Conservation (phyloP, 2,888 invertebrate genomes). For the Brachynemurus nebulosus region DNA sequence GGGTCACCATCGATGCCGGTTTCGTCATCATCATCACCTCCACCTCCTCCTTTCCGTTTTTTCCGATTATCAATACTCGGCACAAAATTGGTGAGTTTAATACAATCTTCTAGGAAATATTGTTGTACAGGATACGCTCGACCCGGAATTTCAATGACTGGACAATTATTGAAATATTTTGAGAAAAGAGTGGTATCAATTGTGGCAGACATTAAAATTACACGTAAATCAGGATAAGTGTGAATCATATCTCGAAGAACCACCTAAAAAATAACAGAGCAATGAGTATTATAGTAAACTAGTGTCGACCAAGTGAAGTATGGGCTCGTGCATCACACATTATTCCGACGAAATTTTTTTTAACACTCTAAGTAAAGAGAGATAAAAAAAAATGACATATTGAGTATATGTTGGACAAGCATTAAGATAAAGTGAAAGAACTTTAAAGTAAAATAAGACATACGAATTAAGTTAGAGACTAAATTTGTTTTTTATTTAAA, state of each 20-base stretch:
- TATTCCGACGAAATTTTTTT: too few relatives aligned
- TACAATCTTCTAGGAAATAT: slow-evolving; percentile 86
- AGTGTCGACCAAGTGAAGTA: too few relatives aligned
- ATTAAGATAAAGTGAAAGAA: too few relatives aligned
- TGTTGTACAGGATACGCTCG: slow-evolving; percentile 77
- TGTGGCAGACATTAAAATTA: slow-evolving; percentile 97
- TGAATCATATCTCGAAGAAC: slow-evolving; percentile 90
- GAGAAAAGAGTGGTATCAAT: slow-evolving; percentile 89
- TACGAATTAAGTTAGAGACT: too few relatives aligned
- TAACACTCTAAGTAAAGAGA: too few relatives aligned
- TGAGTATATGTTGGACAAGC: too few relatives aligned
- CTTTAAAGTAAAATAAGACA: too few relatives aligned
- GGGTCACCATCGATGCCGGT: slow-evolving; percentile 34
- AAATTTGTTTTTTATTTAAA: too few relatives aligned
- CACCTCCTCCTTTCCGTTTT: slow-evolving; percentile 42
- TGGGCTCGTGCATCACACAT: too few relatives aligned
- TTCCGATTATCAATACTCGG: slow-evolving; percentile 63
- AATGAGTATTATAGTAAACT: too few relatives aligned
- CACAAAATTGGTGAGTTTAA: slow-evolving; percentile 72
- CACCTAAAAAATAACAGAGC: slow-evolving; percentile 29
- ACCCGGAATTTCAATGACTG: slow-evolving; percentile 83
- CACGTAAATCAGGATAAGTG: slow-evolving; percentile 76
- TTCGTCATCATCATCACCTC: slow-evolving; percentile 41
- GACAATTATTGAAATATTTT: slow-evolving; percentile 81
- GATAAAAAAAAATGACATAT: too few relatives aligned